Percentiles rank a stretch among this genome's conserved stretches.
These are phyloP conservation scores for Datnioides undecimradiatus DNA, from an alignment of 2,113 vertebrate genomes.

Conservation along the genomic window DNA sequence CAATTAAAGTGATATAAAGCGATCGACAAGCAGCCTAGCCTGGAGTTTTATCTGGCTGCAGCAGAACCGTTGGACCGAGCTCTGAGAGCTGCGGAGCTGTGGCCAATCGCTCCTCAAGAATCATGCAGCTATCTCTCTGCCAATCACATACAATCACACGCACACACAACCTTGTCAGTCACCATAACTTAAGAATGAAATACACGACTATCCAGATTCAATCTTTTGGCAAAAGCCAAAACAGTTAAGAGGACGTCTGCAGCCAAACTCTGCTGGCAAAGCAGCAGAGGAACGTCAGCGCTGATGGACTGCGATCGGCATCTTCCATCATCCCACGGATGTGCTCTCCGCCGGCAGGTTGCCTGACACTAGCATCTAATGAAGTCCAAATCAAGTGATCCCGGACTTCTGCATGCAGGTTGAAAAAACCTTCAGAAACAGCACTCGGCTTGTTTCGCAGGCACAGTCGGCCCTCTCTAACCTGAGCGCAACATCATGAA, in stretches of 20 bases:
- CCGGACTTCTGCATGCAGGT: not conserved
- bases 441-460: no score
- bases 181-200: conserved; percentile 3
- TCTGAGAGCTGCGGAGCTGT: not conserved
- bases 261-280: conserved; percentile 2
- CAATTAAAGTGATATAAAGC: conserved; percentile 23
- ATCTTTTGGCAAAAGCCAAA: conserved; percentile 38
- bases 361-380: not conserved
- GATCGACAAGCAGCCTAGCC: not conserved
- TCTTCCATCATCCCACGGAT: not conserved
- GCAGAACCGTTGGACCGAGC: conserved; percentile 3
- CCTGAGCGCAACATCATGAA: no score
- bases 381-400: conserved; percentile 5
- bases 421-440: no score
- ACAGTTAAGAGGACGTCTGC: not conserved
- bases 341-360: not conserved
- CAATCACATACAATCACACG: not conserved
- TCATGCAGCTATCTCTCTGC: not conserved
- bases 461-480: no score
- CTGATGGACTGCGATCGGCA: conserved; percentile 3
- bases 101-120: not conserved
- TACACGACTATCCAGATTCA: conserved; percentile 1
- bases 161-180: not conserved
- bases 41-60: conserved; percentile 26
- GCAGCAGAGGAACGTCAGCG: not conserved